A percentile compares a stretch with the other conserved stretches of the same genome.
Conservation (phyloP, 2,113 vertebrate genomes). For the Cololabis saira region DNA sequence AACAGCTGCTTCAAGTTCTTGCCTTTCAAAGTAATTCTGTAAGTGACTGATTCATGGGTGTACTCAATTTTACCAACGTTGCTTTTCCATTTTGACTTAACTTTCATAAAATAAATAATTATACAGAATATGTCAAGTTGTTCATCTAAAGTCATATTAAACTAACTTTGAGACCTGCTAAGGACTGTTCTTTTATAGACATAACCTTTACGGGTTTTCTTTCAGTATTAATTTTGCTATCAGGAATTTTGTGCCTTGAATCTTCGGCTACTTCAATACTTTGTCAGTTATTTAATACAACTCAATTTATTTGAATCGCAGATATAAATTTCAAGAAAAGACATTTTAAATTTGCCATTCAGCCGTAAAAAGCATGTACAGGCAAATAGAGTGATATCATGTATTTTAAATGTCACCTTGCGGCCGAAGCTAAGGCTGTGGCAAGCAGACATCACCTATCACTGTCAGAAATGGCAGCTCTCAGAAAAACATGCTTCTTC, state of each 20-base stretch:
- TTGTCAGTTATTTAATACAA: conserved; percentile 33
- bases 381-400: conserved; percentile 60
- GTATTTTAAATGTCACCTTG: conserved; percentile 79
- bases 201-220: background rate
- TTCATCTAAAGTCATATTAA: no score
- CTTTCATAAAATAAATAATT: no score
- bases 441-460: conserved; percentile 74
- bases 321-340: conserved; percentile 29
- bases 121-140: no score
- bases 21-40: no score
- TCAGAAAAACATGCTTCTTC: conserved; percentile 60
- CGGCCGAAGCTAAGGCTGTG: conserved; percentile 70
- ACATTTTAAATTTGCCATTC: conserved; percentile 58
- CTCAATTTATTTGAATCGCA: conserved; percentile 34
- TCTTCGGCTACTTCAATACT: background rate
- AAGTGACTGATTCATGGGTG: no score
- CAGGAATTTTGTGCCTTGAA: conserved; percentile 1
- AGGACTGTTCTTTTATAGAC: background rate
- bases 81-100: no score
- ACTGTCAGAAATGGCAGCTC: conserved; percentile 76
- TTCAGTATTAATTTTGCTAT: background rate
- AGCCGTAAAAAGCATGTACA: conserved; percentile 61
- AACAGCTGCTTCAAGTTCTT: no score
- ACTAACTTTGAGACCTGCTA: no score
- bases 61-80: no score